Conservation (phyloP, 1,140 invertebrate species). For the Stegodyphus mimosarum region DNA sequence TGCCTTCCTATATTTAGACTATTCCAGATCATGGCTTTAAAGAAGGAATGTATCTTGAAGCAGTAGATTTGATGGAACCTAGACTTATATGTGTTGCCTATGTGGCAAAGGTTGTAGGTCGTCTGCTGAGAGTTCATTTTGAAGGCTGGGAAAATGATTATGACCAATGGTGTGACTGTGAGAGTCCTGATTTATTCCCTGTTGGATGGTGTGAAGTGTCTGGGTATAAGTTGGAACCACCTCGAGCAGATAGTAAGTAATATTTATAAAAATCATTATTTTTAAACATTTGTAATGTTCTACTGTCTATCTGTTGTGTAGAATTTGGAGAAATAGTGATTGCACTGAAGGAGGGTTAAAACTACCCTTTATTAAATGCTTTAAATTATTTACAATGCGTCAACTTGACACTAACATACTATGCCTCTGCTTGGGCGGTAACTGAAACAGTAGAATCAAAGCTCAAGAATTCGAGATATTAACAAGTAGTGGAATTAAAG, state of each 20-base stretch:
- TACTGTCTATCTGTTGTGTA: too few relatives aligned
- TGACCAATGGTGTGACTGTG: slow-evolving; percentile 97
- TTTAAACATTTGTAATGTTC: neutral
- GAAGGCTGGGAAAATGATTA: slow-evolving; percentile 97
- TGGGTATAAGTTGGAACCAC: slow-evolving; percentile 89
- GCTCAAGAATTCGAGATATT: too few relatives aligned
- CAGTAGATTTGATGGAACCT: slow-evolving; percentile 97
- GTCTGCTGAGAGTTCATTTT: slow-evolving; percentile 91
- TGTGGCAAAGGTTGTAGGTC: slow-evolving; percentile 86
- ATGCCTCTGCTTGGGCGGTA: too few relatives aligned
- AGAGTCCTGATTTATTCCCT: slow-evolving; percentile 95
- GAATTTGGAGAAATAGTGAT: too few relatives aligned
- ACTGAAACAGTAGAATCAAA: too few relatives aligned
- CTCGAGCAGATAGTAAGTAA: slow-evolving; percentile 71
- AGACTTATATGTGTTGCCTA: slow-evolving; percentile 93
- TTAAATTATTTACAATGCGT: too few relatives aligned
- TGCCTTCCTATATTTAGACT: slow-evolving; percentile 72
- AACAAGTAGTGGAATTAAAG: too few relatives aligned
- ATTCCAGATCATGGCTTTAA: slow-evolving; percentile 88
- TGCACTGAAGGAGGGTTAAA: too few relatives aligned
- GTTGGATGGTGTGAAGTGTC: slow-evolving; percentile 97
- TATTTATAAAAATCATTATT: slow-evolving; percentile 32
- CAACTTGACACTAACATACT: too few relatives aligned
- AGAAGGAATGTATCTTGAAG: slow-evolving; percentile 91
- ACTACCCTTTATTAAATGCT: too few relatives aligned